Conservation (phyloP, 1,140 invertebrate species). For the Anadara kagoshimensis region DNA sequence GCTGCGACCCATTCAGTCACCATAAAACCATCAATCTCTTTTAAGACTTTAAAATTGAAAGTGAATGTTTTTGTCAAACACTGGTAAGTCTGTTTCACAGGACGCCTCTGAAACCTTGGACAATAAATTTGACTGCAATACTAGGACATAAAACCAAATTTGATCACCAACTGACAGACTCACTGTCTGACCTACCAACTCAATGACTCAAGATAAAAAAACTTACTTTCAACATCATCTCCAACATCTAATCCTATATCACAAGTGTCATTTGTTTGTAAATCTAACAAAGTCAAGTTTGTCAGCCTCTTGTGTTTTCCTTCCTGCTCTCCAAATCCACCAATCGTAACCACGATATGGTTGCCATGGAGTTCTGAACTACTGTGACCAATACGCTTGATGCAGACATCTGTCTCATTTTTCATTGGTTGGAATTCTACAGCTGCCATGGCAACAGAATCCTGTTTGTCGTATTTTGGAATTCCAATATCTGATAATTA, state of each 20-base stretch:
- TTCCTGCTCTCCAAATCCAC: slow-evolving; percentile 71
- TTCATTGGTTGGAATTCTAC: slow-evolving; percentile 3
- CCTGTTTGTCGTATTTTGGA: too few species aligned
- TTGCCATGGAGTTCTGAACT: slow-evolving; percentile 35
- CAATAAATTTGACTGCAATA: too few species aligned
- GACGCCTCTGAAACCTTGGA: too few species aligned
- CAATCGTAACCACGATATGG: slow-evolving; percentile 36
- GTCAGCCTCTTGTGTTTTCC: slow-evolving; percentile 67
- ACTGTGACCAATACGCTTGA: slow-evolving; percentile 63
- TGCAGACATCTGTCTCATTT: not conserved
- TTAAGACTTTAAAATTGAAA: too few species aligned
- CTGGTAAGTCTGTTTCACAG: too few species aligned
- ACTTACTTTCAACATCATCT: not conserved
- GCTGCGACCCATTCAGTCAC: too few species aligned
- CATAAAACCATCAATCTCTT: too few species aligned
- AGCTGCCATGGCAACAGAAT: not conserved
- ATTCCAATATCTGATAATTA: not conserved
- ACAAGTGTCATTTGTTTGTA: slow-evolving; percentile 9
- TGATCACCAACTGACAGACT: too few species aligned
- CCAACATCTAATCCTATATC: too few species aligned
- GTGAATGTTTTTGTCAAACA: too few species aligned
- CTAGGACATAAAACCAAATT: too few species aligned
- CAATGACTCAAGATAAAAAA: not conserved
- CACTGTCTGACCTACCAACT: not conserved
- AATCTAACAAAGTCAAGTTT: slow-evolving; percentile 53